phyloP scores from a whole-genome alignment of 35 echinoderm and acorn worm genomes.

The Nesometra sesokonis region DNA sequence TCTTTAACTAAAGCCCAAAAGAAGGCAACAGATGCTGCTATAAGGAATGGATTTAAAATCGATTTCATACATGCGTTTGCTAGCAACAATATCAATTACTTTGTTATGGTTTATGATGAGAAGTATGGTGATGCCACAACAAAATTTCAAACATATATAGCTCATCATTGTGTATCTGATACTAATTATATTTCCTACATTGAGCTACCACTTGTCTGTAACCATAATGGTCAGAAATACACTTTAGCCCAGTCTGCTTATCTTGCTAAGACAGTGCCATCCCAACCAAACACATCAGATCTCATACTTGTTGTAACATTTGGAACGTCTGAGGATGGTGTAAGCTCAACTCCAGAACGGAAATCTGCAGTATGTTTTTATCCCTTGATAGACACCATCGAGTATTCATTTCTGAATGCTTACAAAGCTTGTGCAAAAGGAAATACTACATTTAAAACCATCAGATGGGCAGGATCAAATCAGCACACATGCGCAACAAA shows the following conservation, averaged over 20 bases:
- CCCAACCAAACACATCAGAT: background rate
- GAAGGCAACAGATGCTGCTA: background rate
- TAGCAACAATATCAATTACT: background rate
- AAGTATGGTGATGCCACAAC: background rate
- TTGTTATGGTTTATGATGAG: background rate
- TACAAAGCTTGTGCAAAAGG: background rate
- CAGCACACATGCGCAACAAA: background rate
- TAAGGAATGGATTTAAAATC: background rate
- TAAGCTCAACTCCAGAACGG: background rate
- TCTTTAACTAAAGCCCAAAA: background rate
- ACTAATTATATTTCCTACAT: background rate
- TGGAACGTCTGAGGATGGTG: background rate
- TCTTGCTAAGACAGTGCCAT: background rate
- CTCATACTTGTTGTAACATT: background rate
- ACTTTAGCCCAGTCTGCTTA: background rate
- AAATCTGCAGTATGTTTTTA: background rate
- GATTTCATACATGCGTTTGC: background rate
- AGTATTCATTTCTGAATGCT: background rate
- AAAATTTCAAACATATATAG: background rate
- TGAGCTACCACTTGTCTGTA: background rate
- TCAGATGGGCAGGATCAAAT: background rate
- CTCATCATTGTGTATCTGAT: background rate
- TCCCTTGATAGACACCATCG: background rate
- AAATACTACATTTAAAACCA: background rate
- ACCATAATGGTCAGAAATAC: background rate